These are phyloP conservation scores for Semotilus atromaculatus DNA, from an alignment of 2,797 vertebrate species.

Conservation along the genomic window DNA sequence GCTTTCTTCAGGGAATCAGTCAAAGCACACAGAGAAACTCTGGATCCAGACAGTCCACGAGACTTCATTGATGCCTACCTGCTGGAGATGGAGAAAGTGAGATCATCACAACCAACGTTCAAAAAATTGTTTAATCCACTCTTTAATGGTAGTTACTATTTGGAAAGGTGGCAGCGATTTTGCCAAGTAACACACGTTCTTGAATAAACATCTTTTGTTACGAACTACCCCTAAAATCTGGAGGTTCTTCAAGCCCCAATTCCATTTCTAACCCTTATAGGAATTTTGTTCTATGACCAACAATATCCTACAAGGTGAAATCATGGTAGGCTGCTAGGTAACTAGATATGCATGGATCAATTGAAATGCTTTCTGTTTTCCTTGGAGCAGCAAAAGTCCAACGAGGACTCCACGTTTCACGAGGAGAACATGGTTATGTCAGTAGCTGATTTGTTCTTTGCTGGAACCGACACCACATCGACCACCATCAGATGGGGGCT, in stretches of 20 bases:
- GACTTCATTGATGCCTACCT: conserved; percentile 68
- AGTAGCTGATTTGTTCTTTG: conserved; percentile 53
- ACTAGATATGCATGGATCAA: not conserved
- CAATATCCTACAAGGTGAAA: not conserved
- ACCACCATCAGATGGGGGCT: conserved; percentile 62
- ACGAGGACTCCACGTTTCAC: conserved; percentile 48
- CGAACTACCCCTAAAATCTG: not conserved
- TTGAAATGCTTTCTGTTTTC: not conserved
- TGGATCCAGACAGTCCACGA: conserved; percentile 59
- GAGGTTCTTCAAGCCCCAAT: not conserved
- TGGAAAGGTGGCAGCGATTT: not conserved
- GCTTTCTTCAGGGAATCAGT: conserved; percentile 43
- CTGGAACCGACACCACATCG: conserved; percentile 61
- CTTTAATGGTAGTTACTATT: not conserved
- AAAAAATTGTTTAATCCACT: not conserved
- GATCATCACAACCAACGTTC: not conserved
- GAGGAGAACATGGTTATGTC: conserved; percentile 59
- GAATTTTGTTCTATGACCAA: not conserved
- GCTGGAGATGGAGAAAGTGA: conserved; percentile 57
- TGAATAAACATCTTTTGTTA: not conserved
- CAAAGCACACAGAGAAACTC: conserved; percentile 48
- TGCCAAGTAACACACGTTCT: not conserved
- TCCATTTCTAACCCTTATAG: not conserved
- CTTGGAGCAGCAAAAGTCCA: conserved; percentile 40
- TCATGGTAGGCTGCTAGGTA: not conserved